Evolutionary conservation across 2,113 vertebrate genomes (phyloP).

Genomic region (Sturnus vulgaris): DNA sequence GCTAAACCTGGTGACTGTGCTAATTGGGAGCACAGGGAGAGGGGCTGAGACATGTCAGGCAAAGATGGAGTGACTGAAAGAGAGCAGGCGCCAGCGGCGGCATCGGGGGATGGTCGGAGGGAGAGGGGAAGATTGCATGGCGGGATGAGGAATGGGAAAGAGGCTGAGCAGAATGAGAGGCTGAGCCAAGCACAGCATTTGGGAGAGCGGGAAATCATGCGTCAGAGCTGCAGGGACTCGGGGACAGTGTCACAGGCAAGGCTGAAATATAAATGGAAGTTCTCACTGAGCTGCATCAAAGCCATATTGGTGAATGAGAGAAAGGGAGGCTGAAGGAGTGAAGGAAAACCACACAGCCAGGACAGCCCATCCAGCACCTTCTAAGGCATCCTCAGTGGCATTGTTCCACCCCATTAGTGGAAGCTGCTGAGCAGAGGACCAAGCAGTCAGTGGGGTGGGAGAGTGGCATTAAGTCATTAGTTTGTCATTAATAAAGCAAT

Average conservation of each 20-base stretch:
- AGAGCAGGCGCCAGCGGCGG: neutral
- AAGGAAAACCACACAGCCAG: neutral
- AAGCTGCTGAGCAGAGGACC: neutral
- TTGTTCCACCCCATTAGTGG: neutral
- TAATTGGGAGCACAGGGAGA: conserved; percentile 44
- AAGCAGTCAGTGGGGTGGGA: neutral
- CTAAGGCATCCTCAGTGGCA: neutral
- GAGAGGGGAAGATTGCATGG: neutral
- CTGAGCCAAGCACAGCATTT: neutral
- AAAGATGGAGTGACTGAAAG: neutral
- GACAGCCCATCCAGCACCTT: neutral
- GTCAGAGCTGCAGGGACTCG: neutral
- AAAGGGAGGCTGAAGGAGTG: neutral
- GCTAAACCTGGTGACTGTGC: neutral
- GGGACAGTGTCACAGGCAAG: neutral
- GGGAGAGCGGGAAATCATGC: neutral
- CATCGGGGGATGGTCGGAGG: rapidly evolving
- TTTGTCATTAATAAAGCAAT: neutral
- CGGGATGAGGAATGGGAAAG: neutral
- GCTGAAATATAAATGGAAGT: conserved; percentile 61
- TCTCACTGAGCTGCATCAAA: conserved; percentile 9
- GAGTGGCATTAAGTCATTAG: neutral
- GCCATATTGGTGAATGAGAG: neutral
- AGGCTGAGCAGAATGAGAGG: neutral
- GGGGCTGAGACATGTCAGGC: neutral